Evolutionary conservation across 1,140 invertebrate species (phyloP).

Genomic region (Lepidurus arcticus): DNA sequence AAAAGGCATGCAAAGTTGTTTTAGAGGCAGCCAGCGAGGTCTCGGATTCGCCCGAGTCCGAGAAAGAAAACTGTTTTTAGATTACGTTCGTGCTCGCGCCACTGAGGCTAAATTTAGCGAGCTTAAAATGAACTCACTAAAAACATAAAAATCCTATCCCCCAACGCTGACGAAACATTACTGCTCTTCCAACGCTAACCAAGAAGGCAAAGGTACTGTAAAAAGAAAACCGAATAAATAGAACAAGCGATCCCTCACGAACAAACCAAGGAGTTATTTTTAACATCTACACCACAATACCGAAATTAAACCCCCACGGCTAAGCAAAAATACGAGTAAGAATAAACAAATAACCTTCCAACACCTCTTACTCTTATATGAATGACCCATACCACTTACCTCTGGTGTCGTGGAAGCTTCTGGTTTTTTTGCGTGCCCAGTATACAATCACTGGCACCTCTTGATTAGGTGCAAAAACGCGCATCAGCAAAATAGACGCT

Average conservation of each 20-base stretch:
- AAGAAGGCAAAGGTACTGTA: neutral
- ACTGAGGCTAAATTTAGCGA: neutral
- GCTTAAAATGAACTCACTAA: slow-evolving; percentile 12
- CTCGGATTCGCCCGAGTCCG: neutral
- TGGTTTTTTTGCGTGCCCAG: neutral
- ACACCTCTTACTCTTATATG: neutral
- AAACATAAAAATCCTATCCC: slow-evolving; percentile 10
- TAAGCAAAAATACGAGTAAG: neutral
- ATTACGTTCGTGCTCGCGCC: neutral
- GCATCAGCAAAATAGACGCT: neutral
- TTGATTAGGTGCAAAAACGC: neutral
- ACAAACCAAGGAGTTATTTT: neutral
- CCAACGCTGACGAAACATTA: slow-evolving; percentile 8
- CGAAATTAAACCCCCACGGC: no score
- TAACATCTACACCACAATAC: no score
- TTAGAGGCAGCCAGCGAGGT: neutral
- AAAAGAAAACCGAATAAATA: slow-evolving; percentile 5
- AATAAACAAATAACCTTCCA: neutral
- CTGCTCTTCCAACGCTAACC: neutral
- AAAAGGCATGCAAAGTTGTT: neutral
- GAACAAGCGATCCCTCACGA: neutral
- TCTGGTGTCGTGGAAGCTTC: neutral
- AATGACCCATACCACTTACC: neutral
- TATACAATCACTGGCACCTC: neutral
- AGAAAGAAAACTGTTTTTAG: neutral